Evolutionary conservation across 1,140 invertebrate species (phyloP), one percentile per base, ranked within the genome.

Genomic region (Drosophila chauvacae): DNA sequence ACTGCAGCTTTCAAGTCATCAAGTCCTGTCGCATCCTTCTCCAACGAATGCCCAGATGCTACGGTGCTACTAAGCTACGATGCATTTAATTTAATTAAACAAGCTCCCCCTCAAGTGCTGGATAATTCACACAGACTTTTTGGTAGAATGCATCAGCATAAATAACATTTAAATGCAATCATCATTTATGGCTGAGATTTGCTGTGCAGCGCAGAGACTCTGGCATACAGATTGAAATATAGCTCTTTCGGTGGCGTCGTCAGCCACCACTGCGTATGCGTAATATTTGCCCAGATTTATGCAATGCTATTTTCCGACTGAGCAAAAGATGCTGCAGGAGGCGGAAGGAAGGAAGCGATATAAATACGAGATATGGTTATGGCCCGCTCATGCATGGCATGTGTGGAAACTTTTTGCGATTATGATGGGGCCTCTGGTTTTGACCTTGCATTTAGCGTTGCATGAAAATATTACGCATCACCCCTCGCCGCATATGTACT

Each of bases 251-350:
- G 44, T 60, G 26, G 42, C 50, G 30, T 13, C 53, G 51, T 4
- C 53, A 56, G 53, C 45, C 11, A 30, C 48, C 53, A 33, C 61
- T 62, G 76, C 80, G 71, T 80, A 86, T 86, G 60, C 71, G 57
- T 80, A 83, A 83, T 83, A 83, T 82, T 60, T 70, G 72, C 72
- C 80, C 42, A 71, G 84, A 87, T 87, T 87, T 88, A 87, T 88
- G 84, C 80, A 83, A 88, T 68, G 58, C 42, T 60, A 61, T 64
- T 50, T 64, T 63, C 47, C 56, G 18, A 47, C 16, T 20, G 35
- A 58, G 28, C 37, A 44, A 42, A 30, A 42, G 53, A 56, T 39
- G 53, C 53, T 10, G 20, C 20, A 3, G n/a, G 30, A 18, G 26
- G 28, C 68, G 70, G 61, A 35, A 74, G 69, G 61, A 35, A 74